Evolutionary conservation across 2,797 vertebrate species (phyloP).

Genomic region (Crypturellus tataupa): DNA sequence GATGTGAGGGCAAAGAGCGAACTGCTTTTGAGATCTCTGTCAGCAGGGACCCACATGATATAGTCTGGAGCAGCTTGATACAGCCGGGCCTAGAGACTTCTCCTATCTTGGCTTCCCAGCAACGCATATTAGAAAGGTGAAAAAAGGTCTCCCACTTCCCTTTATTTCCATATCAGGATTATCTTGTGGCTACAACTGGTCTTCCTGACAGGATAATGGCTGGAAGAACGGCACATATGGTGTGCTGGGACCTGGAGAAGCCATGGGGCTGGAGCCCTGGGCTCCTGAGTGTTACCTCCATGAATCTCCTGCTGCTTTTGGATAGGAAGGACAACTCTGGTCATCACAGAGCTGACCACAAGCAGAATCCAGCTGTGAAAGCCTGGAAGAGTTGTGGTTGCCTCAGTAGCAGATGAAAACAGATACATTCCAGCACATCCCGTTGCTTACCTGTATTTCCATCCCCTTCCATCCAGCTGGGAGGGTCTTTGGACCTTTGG

Average conservation of each 20-base stretch:
- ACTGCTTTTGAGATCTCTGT: background rate
- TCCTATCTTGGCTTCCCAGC: background rate
- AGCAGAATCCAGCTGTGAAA: background rate
- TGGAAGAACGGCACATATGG: accelerated
- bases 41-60: accelerated
- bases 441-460: too few relatives aligned
- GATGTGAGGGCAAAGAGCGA: background rate
- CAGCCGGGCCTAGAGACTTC: background rate
- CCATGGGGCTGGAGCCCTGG: accelerated
- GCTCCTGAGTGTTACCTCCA: background rate
- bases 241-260: background rate
- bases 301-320: accelerated
- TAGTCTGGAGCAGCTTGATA: background rate
- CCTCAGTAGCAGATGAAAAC: background rate
- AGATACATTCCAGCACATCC: too few relatives aligned
- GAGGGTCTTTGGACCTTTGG: too few relatives aligned
- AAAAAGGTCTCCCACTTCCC: background rate
- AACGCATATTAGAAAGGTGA: background rate
- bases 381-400: background rate
- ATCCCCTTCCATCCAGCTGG: background rate
- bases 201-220: background rate
- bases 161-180: background rate
- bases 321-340: background rate
- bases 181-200: background rate
- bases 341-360: too few relatives aligned